Conservation (phyloP, 2,888 invertebrate genomes). For the Protophormia terraenovae region DNA sequence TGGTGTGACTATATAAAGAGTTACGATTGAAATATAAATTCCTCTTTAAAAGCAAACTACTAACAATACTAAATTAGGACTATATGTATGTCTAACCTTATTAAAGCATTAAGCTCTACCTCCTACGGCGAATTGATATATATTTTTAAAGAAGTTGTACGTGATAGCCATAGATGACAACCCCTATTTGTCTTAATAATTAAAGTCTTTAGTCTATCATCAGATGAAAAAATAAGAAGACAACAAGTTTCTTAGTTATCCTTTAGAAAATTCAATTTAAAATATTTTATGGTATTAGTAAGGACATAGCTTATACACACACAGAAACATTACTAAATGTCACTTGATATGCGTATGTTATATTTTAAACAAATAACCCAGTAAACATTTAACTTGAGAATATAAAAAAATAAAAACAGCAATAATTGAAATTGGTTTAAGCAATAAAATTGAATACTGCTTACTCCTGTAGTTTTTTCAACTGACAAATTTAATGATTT, state of each 20-base stretch:
- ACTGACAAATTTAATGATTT: too few relatives aligned
- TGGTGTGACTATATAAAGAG: too few relatives aligned
- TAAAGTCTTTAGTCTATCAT: slow-evolving; percentile 17
- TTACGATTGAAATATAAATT: too few relatives aligned
- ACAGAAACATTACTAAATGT: too few relatives aligned
- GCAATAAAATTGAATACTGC: too few relatives aligned
- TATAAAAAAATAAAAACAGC: too few relatives aligned
- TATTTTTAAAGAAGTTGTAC: background rate
- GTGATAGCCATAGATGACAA: too few relatives aligned
- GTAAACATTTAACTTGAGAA: background rate
- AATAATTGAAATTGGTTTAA: too few relatives aligned
- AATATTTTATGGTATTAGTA: slow-evolving; percentile 35
- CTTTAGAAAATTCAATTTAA: slow-evolving; percentile 39
- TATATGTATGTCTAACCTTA: too few relatives aligned
- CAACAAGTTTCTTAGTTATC: background rate
- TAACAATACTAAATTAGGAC: too few relatives aligned
- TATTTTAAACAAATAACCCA: slow-evolving; percentile 1
- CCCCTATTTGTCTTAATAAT: slow-evolving; percentile 31
- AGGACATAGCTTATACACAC: background rate
- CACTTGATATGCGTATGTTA: background rate
- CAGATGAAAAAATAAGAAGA: background rate
- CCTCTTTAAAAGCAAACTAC: too few relatives aligned
- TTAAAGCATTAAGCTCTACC: background rate
- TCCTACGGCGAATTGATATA: background rate
- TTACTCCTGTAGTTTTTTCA: too few relatives aligned